A percentile compares a stretch with the other conserved stretches of the same genome.
Conservation (phyloP, 2,113 vertebrate genomes). For the Hippocampus mohnikei region DNA sequence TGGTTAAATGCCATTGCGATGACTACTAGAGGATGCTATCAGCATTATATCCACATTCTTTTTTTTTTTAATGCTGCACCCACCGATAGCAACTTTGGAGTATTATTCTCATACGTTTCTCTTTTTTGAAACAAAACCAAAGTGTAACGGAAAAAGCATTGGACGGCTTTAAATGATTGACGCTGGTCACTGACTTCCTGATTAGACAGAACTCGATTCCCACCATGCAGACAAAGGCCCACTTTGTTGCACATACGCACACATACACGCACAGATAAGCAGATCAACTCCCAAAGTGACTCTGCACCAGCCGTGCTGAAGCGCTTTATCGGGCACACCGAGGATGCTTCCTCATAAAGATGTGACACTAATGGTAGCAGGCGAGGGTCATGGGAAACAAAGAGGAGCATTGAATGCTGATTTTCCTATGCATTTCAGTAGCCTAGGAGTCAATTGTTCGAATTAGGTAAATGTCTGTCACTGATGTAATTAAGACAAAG, state of each 20-base stretch:
- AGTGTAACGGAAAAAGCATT: background rate
- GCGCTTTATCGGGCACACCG: conserved; percentile 47
- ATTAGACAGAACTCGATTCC: conserved; percentile 51
- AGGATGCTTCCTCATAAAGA: conserved; percentile 60
- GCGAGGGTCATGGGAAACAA: conserved; percentile 67
- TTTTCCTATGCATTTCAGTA: conserved; percentile 52
- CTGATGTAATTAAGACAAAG: conserved; percentile 39
- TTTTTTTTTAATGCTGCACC: conserved; percentile 19
- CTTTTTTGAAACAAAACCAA: background rate
- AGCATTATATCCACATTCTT: conserved; percentile 49
- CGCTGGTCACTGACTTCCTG: conserved; percentile 31
- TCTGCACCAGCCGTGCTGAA: conserved; percentile 40
- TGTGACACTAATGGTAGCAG: conserved; percentile 66
- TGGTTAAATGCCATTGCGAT: conserved; percentile 34
- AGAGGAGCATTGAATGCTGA: conserved; percentile 63
- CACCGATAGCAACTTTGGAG: conserved; percentile 21
- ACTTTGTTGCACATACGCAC: conserved; percentile 58
- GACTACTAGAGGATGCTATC: conserved; percentile 33
- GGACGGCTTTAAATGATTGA: conserved; percentile 32
- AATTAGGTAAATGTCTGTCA: conserved; percentile 51
- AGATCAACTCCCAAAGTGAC: conserved; percentile 41
- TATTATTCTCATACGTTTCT: conserved; percentile 14
- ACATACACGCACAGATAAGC: conserved; percentile 52
- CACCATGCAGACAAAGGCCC: conserved; percentile 59
- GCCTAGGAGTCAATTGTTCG: conserved; percentile 66